Conservation (phyloP, 1,140 invertebrate genomes). For the Phenacoccus solenopsis region DNA sequence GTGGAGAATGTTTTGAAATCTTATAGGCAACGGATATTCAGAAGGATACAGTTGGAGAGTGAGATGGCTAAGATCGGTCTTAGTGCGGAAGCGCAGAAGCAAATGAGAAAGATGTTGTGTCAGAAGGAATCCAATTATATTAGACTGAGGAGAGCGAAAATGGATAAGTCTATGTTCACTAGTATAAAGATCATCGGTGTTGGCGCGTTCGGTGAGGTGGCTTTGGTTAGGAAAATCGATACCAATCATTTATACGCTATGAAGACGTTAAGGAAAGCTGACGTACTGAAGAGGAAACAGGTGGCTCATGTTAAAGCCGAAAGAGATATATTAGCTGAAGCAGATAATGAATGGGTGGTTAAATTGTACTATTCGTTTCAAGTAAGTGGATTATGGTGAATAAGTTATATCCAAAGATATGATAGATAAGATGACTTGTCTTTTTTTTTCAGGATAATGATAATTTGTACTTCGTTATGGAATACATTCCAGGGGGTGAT, state of each 20-base stretch:
- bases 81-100: constrained; percentile 70
- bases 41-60: constrained; percentile 81
- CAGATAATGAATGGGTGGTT: constrained; percentile 98
- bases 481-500: constrained; percentile 99
- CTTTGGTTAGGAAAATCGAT: constrained; percentile 88
- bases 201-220: constrained; percentile 97
- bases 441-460: constrained; percentile 63
- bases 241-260: constrained; percentile 95
- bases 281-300: constrained; percentile 93
- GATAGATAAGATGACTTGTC: too few relatives aligned
- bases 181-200: constrained; percentile 79
- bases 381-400: constrained; percentile 26
- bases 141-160: constrained; percentile 89
- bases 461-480: constrained; percentile 98
- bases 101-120: constrained; percentile 92
- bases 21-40: constrained; percentile 76
- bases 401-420: too few relatives aligned
- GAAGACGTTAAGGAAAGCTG: constrained; percentile 94
- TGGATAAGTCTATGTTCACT: constrained; percentile 97
- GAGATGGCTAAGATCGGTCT: constrained; percentile 91
- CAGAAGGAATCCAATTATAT: constrained; percentile 99
- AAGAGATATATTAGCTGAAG: constrained; percentile 94
- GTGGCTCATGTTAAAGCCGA: constrained; percentile 99
- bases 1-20: constrained; percentile 95
- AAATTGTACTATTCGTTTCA: constrained; percentile 98